A percentile compares a stretch with the other conserved stretches of the same genome.
Evolutionary conservation across 2,113 vertebrate genomes (phyloP).

Genomic region (Spheniscus mendiculus): DNA sequence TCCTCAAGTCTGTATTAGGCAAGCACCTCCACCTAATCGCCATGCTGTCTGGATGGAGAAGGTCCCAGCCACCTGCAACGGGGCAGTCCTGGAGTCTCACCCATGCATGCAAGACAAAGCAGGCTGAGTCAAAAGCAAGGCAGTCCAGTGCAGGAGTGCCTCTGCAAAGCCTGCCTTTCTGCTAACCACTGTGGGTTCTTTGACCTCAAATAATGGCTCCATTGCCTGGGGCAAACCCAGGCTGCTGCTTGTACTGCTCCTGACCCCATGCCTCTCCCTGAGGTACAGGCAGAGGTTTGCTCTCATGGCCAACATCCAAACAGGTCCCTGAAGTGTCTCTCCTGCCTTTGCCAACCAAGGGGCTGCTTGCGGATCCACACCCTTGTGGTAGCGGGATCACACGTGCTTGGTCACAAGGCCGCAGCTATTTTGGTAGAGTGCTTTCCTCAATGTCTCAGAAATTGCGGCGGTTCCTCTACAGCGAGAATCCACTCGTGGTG

Average conservation of each 20-base stretch:
- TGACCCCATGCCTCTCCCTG: not conserved
- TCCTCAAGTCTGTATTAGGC: not conserved
- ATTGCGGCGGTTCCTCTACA: not conserved
- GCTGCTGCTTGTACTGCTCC: not conserved
- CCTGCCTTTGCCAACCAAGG: not conserved
- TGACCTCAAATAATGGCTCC: not conserved
- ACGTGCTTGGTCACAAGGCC: not conserved
- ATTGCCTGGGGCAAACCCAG: not conserved
- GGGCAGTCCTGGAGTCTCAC: not conserved
- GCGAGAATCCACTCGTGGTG: rapidly evolving
- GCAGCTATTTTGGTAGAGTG: not conserved
- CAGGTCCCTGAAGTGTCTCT: not conserved
- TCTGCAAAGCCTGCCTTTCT: not conserved
- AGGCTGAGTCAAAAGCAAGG: not conserved
- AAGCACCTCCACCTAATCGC: not conserved
- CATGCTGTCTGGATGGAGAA: not conserved
- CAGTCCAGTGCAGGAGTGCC: too few species aligned
- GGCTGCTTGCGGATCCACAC: not conserved
- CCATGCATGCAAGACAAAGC: rapidly evolving
- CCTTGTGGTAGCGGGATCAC: not conserved
- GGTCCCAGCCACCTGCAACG: not conserved
- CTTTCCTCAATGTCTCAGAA: not conserved
- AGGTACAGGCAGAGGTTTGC: not conserved
- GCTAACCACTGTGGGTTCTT: not conserved
- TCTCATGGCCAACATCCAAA: not conserved